Evolutionary conservation across 2,113 vertebrate species (phyloP).

Genomic region (Talpa occidentalis): DNA sequence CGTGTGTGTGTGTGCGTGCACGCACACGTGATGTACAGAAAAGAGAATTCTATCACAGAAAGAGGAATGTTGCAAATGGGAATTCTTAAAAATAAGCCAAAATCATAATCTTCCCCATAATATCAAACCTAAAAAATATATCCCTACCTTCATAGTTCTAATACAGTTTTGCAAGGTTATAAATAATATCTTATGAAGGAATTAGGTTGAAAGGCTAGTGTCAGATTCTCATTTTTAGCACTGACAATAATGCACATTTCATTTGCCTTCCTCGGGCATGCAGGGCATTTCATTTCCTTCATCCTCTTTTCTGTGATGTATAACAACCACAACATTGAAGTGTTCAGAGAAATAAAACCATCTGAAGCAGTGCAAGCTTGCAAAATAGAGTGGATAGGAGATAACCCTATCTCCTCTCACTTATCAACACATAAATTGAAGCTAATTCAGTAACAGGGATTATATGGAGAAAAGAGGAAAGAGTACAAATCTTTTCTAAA

Average conservation of each 20-base stretch:
- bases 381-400: not conserved
- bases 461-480: conserved; percentile 1
- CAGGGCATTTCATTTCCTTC: not conserved
- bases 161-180: not conserved
- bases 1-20: not conserved
- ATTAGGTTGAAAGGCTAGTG: not conserved
- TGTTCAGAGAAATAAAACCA: not conserved
- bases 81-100: conserved; percentile 16
- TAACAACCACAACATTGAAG: not conserved
- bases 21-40: no score
- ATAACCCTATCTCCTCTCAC: not conserved
- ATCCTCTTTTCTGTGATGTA: not conserved
- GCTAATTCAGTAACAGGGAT: conserved; percentile 27
- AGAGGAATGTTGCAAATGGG: not conserved
- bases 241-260: not conserved
- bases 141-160: conserved; percentile 9
- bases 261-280: not conserved
- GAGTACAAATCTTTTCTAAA: conserved; percentile 30
- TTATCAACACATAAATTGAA: conserved; percentile 38
- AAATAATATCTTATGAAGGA: conserved; percentile 25
- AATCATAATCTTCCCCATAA: not conserved
- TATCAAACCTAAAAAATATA: not conserved
- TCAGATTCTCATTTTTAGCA: conserved; percentile 24
- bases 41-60: not conserved
- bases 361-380: not conserved